These are phyloP conservation scores for Phaethornis superciliosus DNA, from an alignment of 2,113 vertebrate genomes.

Conservation along the genomic window DNA sequence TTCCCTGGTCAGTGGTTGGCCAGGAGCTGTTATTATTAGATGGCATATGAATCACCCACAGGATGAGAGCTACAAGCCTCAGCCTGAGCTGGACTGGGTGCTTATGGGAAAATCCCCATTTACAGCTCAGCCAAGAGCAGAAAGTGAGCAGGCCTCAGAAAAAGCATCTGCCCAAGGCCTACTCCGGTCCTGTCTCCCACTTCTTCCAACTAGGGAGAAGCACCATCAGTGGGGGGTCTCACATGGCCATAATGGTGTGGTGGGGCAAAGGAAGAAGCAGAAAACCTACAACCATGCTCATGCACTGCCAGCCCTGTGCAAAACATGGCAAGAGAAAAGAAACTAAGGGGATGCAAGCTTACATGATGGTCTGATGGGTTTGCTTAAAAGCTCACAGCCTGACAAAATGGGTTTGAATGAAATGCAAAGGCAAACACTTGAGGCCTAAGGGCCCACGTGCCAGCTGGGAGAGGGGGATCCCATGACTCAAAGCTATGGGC, in stretches of 20 bases:
- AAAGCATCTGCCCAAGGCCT: neutral
- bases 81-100: neutral
- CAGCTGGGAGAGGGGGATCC: neutral
- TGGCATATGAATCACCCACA: slow-evolving; percentile 1
- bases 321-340: neutral
- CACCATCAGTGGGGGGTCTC: neutral
- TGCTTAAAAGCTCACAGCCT: neutral
- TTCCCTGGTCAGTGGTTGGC: slow-evolving; percentile 37
- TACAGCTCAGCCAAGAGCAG: neutral
- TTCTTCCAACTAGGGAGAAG: neutral
- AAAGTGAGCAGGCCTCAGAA: neutral
- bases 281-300: neutral
- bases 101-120: neutral
- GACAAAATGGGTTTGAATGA: neutral
- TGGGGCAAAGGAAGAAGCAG: neutral
- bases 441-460: neutral
- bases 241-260: fast-evolving
- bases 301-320: neutral
- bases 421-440: neutral
- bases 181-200: fast-evolving
- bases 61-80: neutral
- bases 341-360: neutral
- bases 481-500: neutral
- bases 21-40: slow-evolving; percentile 15
- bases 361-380: fast-evolving